phyloP scores from a whole-genome alignment of 2,888 invertebrate species.

The Pollenia amentaria region DNA sequence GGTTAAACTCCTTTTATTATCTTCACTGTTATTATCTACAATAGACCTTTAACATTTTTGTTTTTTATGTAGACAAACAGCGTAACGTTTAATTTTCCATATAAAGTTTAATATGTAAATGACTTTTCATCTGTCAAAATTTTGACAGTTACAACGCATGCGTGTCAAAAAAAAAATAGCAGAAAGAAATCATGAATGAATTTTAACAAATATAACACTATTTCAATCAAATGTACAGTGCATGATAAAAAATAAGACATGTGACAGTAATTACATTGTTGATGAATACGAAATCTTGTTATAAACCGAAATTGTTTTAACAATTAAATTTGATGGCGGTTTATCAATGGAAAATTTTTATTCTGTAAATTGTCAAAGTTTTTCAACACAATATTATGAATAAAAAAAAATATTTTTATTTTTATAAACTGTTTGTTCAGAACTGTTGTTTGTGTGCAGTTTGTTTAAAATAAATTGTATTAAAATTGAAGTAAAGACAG shows the following conservation, averaged over 20 bases:
- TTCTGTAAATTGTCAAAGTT: slow-evolving; percentile 13
- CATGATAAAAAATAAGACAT: slow-evolving; percentile 40
- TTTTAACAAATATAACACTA: not conserved
- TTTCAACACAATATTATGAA: not conserved
- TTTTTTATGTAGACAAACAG: slow-evolving; percentile 17
- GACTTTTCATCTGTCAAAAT: slow-evolving; percentile 65
- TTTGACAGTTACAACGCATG: slow-evolving; percentile 67
- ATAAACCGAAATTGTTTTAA: not conserved
- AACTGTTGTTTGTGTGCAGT: no score
- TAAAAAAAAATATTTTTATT: not conserved
- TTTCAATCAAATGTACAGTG: slow-evolving; percentile 7
- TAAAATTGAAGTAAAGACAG: no score
- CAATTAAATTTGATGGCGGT: slow-evolving; percentile 10
- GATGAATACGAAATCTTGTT: slow-evolving; percentile 4
- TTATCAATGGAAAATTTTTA: not conserved
- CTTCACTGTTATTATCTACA: not conserved
- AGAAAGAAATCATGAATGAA: slow-evolving; percentile 23
- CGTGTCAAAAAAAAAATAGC: slow-evolving; percentile 45
- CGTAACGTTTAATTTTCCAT: slow-evolving; percentile 36
- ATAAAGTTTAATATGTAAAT: slow-evolving; percentile 29
- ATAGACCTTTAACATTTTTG: slow-evolving; percentile 27
- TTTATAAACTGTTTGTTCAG: not conserved
- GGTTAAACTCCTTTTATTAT: slow-evolving; percentile 9
- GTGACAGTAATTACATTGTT: slow-evolving; percentile 25
- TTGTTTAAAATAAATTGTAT: no score